Conservation (phyloP, 2,113 vertebrate species). For the Oreotragus oreotragus region DNA sequence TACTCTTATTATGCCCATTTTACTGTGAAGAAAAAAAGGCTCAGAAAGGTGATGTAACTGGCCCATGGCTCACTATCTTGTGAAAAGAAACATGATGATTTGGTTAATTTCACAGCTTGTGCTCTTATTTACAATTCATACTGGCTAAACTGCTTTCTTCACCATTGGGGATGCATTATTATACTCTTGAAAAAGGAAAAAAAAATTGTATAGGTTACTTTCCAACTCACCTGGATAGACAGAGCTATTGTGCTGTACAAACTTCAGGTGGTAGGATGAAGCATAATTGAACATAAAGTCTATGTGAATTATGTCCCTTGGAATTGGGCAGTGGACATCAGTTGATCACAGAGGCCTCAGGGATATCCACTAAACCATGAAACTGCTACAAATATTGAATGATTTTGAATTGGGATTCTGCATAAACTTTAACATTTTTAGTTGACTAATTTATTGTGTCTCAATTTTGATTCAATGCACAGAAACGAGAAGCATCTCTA, state of each 20-base stretch:
- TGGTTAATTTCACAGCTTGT: not conserved
- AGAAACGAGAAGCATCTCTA: not conserved
- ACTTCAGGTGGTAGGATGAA: not conserved
- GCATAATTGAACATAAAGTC: not conserved
- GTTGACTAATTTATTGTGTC: not conserved
- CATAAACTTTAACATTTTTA: not conserved
- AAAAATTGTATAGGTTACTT: not conserved
- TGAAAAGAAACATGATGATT: not conserved
- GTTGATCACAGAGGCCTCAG: not conserved
- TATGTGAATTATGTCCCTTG: not conserved
- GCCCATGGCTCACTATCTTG: not conserved
- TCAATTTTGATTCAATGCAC: not conserved
- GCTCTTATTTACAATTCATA: not conserved
- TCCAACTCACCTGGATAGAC: not conserved
- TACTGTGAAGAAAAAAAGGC: not conserved
- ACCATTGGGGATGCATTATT: not conserved
- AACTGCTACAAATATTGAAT: not conserved
- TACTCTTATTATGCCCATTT: not conserved
- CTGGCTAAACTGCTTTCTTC: not conserved
- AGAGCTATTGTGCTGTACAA: not conserved
- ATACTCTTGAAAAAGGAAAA: not conserved
- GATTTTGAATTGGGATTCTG: not conserved
- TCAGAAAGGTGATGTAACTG: not conserved
- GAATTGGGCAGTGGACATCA: not conserved
- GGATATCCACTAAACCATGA: not conserved